Percentiles rank a stretch among this genome's conserved stretches.
phyloP scores from a whole-genome alignment of 2,888 invertebrate genomes.

The Boloria euphrosyne region DNA sequence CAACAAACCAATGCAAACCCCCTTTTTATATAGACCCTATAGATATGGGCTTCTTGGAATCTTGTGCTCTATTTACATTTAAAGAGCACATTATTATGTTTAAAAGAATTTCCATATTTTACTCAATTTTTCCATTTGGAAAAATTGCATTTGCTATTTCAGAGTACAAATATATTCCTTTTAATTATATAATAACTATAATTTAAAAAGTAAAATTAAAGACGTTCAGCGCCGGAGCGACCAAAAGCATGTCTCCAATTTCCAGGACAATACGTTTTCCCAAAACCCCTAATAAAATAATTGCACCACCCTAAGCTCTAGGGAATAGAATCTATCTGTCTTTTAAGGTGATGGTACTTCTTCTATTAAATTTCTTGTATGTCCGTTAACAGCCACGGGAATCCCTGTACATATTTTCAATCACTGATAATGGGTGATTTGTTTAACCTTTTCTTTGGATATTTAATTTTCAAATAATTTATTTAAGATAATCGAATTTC shows the following conservation, averaged over 20 bases:
- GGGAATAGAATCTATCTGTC: constrained; percentile 52
- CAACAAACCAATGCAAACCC: neutral
- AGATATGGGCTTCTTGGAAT: neutral
- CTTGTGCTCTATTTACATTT: no score
- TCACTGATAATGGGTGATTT: constrained; percentile 38
- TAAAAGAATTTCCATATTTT: no score
- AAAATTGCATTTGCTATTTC: neutral
- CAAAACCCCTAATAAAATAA: constrained; percentile 43
- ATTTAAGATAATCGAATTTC: constrained; percentile 8
- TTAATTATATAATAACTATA: neutral
- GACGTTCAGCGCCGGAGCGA: constrained; percentile 3
- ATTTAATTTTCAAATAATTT: constrained; percentile 27
- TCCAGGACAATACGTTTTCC: constrained; percentile 35
- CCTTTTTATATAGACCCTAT: neutral
- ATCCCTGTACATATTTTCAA: constrained; percentile 47
- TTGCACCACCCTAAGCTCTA: constrained; percentile 54
- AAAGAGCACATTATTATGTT: no score
- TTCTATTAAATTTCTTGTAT: constrained; percentile 63
- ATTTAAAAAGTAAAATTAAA: constrained; percentile 2
- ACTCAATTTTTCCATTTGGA: neutral
- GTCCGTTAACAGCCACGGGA: constrained; percentile 65
- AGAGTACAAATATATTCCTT: neutral
- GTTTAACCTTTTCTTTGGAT: constrained; percentile 36
- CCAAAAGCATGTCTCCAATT: constrained; percentile 27
- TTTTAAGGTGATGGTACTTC: constrained; percentile 77